These are phyloP conservation scores for Zaprionus davidi DNA, from an alignment of 1,140 invertebrate species.

Conservation along the genomic window DNA sequence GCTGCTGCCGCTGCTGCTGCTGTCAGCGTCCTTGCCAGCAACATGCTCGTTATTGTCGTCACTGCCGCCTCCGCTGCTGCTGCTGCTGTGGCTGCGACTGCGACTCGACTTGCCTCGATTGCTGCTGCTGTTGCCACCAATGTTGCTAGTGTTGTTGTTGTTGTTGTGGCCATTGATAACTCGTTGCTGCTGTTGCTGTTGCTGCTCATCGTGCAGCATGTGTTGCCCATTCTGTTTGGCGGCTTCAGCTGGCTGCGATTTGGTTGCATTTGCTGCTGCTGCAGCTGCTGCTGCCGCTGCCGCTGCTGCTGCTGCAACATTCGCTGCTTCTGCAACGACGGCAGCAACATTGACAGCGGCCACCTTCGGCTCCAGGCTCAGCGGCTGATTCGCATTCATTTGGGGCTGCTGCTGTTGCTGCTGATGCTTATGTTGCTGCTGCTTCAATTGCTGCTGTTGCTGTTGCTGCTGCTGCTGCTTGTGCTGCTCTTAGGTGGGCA, in stretches of 20 bases:
- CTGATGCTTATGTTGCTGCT: slow-evolving; percentile 22
- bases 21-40: slow-evolving; percentile 21
- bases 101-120: background rate
- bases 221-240: slow-evolving; percentile 45
- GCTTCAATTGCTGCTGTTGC: slow-evolving; percentile 36
- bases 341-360: slow-evolving; percentile 39
- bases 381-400: slow-evolving; percentile 51
- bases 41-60: slow-evolving; percentile 17
- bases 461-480: slow-evolving; percentile 29
- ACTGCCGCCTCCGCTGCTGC: background rate
- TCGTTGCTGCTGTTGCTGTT: slow-evolving; percentile 18
- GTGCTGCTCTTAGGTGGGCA: slow-evolving; percentile 54
- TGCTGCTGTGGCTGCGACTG: background rate
- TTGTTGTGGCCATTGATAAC: slow-evolving; percentile 38
- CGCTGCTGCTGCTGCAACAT: slow-evolving; percentile 14
- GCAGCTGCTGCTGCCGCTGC: slow-evolving; percentile 18
- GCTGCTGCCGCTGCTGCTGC: slow-evolving; percentile 29
- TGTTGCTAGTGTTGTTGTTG: slow-evolving; percentile 30
- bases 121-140: slow-evolving; percentile 29
- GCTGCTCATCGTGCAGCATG: slow-evolving; percentile 31
- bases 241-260: slow-evolving; percentile 15
- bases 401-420: slow-evolving; percentile 15
- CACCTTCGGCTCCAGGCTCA: slow-evolving; percentile 40
- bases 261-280: slow-evolving; percentile 10
- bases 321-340: slow-evolving; percentile 23